phyloP scores from a whole-genome alignment of 2,888 invertebrate genomes.

The Lasioglossum villosulum region DNA sequence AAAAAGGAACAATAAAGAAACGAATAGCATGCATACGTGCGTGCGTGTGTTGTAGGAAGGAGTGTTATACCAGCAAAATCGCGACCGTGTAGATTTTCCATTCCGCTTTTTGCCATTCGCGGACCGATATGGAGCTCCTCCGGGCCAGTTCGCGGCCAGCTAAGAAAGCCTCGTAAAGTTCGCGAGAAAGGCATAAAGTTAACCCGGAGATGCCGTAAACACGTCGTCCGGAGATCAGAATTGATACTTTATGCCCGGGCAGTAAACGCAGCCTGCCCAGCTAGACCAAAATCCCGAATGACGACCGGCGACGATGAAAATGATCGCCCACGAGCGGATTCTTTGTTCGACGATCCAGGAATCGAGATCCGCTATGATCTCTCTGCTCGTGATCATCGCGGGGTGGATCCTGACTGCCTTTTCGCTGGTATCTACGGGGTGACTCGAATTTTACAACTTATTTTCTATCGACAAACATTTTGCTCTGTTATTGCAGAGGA shows the following conservation, averaged over 20 bases:
- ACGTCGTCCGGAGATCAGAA: conserved; percentile 75
- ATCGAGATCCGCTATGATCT: conserved; percentile 19
- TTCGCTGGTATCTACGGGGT: neutral
- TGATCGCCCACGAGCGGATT: conserved; percentile 36
- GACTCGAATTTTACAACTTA: neutral
- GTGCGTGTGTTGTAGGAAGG: neutral
- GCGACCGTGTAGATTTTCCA: neutral
- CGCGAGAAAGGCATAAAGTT: conserved; percentile 75
- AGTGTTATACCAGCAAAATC: neutral
- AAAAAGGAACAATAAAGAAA: neutral
- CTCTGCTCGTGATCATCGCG: neutral
- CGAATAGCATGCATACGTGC: neutral
- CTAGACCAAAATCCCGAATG: conserved; percentile 55
- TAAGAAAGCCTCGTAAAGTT: conserved; percentile 72
- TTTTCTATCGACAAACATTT: neutral
- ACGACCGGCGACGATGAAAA: conserved; percentile 30
- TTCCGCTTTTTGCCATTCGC: conserved; percentile 24
- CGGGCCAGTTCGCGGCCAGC: conserved; percentile 56
- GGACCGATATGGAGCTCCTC: conserved; percentile 50
- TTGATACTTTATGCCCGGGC: conserved; percentile 77
- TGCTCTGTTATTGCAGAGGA: neutral
- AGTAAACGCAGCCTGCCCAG: conserved; percentile 64
- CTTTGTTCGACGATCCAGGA: conserved; percentile 27
- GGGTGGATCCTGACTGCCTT: neutral
- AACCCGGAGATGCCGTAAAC: conserved; percentile 70